phyloP scores from a whole-genome alignment of 2,113 vertebrate species.

The Nansenia antarctica region DNA sequence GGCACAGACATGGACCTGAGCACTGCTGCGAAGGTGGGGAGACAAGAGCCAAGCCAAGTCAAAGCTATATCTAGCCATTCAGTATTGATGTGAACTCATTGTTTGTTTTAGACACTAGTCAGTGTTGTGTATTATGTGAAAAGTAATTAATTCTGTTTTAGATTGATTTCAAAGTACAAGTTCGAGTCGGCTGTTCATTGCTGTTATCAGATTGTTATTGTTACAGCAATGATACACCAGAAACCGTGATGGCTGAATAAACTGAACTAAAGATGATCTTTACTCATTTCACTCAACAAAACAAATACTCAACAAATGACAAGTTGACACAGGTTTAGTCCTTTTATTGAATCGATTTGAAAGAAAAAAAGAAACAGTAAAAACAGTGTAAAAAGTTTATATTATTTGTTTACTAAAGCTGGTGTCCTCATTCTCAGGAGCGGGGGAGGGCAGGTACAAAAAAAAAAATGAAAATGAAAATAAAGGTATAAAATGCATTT shows the following conservation, averaged over 20 bases:
- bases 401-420: conserved; percentile 80
- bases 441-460: conserved; percentile 68
- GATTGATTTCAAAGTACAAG: neutral
- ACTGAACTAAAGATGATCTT: neutral
- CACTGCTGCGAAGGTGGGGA: conserved; percentile 42
- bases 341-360: conserved; percentile 78
- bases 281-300: no score
- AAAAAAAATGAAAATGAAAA: conserved; percentile 54
- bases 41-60: conserved; percentile 40
- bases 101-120: neutral
- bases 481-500: conserved; percentile 70
- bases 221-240: no score
- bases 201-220: neutral
- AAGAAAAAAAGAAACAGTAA: conserved; percentile 66
- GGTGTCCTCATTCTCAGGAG: conserved; percentile 71
- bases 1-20: conserved; percentile 56
- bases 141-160: neutral
- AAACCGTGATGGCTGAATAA: neutral
- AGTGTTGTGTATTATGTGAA: neutral
- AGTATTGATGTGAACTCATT: neutral
- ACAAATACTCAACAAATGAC: conserved; percentile 26
- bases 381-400: conserved; percentile 79
- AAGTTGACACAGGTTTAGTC: conserved; percentile 35
- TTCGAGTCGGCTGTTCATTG: neutral
- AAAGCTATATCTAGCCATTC: conserved; percentile 13